Evolutionary conservation across 1,140 invertebrate species (phyloP).

Genomic region (Drosophila suzukii): DNA sequence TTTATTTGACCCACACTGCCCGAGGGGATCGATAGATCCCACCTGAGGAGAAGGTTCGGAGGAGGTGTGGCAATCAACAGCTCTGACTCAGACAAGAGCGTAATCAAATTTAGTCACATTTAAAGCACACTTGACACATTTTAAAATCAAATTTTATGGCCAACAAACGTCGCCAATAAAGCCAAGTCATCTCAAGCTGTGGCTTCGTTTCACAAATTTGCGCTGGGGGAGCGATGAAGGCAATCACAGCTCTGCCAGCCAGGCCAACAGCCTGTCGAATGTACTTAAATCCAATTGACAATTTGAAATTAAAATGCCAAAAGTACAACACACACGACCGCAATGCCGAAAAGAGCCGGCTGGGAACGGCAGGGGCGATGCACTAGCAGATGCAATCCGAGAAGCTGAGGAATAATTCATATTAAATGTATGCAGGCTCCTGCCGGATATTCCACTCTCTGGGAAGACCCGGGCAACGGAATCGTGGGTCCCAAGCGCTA

Average conservation of each 20-base stretch:
- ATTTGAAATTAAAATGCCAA: slow-evolving; percentile 83
- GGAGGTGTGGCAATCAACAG: too few relatives aligned
- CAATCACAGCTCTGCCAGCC: slow-evolving; percentile 49
- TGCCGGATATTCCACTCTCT: not conserved
- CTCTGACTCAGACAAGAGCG: not conserved
- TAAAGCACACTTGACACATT: slow-evolving; percentile 79
- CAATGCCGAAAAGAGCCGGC: slow-evolving; percentile 51
- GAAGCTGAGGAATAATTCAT: slow-evolving; percentile 1
- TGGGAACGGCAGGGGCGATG: slow-evolving; percentile 28
- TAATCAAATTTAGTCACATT: slow-evolving; percentile 73
- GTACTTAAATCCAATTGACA: slow-evolving; percentile 83
- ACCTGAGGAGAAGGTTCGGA: not conserved
- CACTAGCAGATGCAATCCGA: slow-evolving; percentile 14
- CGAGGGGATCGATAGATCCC: too few relatives aligned
- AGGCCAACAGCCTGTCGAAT: slow-evolving; percentile 41
- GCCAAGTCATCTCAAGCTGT: slow-evolving; percentile 11
- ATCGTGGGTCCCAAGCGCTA: not conserved
- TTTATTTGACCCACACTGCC: not conserved
- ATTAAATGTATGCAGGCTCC: not conserved
- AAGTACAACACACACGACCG: slow-evolving; percentile 64
- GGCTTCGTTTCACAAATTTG: slow-evolving; percentile 57
- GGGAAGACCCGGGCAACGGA: not conserved
- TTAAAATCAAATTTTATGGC: slow-evolving; percentile 77
- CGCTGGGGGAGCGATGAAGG: slow-evolving; percentile 72
- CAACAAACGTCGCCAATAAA: slow-evolving; percentile 53